These are phyloP conservation scores for Philereme vetulata DNA, from an alignment of 2,888 invertebrate genomes.

Conservation along the genomic window DNA sequence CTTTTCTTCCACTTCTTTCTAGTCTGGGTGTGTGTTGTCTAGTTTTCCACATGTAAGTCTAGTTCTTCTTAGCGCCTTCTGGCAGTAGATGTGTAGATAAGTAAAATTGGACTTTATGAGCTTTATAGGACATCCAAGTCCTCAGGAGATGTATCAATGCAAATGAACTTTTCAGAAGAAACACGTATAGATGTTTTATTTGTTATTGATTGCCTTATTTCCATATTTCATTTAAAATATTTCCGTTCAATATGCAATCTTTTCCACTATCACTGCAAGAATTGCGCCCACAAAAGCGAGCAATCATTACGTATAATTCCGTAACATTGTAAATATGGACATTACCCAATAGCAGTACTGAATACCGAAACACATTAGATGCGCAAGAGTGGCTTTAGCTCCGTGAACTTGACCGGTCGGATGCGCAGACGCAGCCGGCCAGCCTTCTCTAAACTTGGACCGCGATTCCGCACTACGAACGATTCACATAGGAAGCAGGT, in stretches of 20 bases:
- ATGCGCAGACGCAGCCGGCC: slow-evolving; percentile 61
- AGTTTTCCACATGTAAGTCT: too few species aligned
- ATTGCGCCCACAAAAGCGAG: slow-evolving; percentile 10
- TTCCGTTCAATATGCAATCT: neutral
- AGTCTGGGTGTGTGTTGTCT: too few species aligned
- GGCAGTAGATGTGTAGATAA: too few species aligned
- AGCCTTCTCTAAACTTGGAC: slow-evolving; percentile 54
- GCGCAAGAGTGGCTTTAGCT: slow-evolving; percentile 46
- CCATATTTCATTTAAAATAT: neutral
- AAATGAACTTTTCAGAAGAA: too few species aligned
- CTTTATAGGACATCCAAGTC: too few species aligned
- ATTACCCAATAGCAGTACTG: slow-evolving; percentile 30
- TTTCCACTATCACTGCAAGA: neutral
- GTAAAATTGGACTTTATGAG: too few species aligned
- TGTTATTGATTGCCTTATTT: too few species aligned
- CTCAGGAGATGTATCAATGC: too few species aligned
- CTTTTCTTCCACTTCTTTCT: too few species aligned
- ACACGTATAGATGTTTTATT: too few species aligned
- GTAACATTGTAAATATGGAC: slow-evolving; percentile 37
- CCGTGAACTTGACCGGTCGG: slow-evolving; percentile 79
- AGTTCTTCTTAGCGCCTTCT: too few species aligned
- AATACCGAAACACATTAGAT: slow-evolving; percentile 41
- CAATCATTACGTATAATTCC: slow-evolving; percentile 18
- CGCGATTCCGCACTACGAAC: slow-evolving; percentile 25
- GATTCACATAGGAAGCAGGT: slow-evolving; percentile 16